Conservation (phyloP, 2,888 invertebrate genomes). For the Schizaphis graminum region DNA sequence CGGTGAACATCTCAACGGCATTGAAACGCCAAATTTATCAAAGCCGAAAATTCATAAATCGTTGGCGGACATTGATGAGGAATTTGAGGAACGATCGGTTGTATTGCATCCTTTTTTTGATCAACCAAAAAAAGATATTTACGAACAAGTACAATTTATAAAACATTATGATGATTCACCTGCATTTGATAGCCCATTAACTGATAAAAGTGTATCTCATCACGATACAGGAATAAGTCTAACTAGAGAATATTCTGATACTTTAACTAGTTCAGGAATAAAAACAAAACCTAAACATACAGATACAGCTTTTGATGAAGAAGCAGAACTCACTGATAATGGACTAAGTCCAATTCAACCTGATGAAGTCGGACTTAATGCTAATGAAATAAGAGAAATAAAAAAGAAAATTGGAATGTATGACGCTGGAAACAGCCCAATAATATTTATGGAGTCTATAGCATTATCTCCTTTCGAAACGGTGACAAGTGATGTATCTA, state of each 20-base stretch:
- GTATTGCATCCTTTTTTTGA: slow-evolving; percentile 56
- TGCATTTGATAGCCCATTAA: slow-evolving; percentile 71
- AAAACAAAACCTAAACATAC: slow-evolving; percentile 72
- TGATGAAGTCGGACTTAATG: slow-evolving; percentile 74
- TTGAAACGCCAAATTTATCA: slow-evolving; percentile 71
- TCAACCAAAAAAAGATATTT: slow-evolving; percentile 45
- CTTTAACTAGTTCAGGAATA: slow-evolving; percentile 70
- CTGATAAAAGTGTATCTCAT: slow-evolving; percentile 74
- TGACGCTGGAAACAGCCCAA: slow-evolving; percentile 74
- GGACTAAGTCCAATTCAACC: slow-evolving; percentile 75
- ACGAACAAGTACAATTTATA: slow-evolving; percentile 39
- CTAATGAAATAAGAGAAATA: slow-evolving; percentile 72
- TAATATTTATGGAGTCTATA: slow-evolving; percentile 69
- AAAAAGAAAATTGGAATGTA: slow-evolving; percentile 74
- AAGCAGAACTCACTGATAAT: slow-evolving; percentile 74
- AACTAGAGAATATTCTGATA: slow-evolving; percentile 71
- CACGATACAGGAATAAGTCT: slow-evolving; percentile 75
- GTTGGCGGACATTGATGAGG: slow-evolving; percentile 64
- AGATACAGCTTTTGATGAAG: slow-evolving; percentile 73
- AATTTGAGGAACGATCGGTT: slow-evolving; percentile 61
- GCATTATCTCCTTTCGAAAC: slow-evolving; percentile 53
- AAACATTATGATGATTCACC: slow-evolving; percentile 67
- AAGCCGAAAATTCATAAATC: slow-evolving; percentile 57
- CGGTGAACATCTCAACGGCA: slow-evolving; percentile 72
- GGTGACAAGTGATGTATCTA: slow-evolving; percentile 44